Evolutionary conservation across 2,113 vertebrate genomes (phyloP), one percentile per base, ranked within the genome.

Genomic region (Menura novaehollandiae): DNA sequence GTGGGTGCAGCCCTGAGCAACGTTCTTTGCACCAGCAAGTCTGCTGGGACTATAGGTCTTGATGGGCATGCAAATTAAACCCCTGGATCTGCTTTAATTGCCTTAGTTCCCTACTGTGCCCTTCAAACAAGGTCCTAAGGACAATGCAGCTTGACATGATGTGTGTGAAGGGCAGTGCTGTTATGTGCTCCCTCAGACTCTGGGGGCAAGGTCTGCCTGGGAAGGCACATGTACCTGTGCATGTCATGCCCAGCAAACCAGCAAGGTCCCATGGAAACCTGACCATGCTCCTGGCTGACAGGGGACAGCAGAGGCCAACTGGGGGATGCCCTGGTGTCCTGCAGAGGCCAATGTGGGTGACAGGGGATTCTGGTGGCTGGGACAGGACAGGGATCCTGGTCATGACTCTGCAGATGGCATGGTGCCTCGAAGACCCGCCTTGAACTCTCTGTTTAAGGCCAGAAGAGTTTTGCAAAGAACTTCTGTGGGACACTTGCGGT

Each of bases 11-110:
- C 33, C n/a, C 41, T 37, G 33, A 55, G 37, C 33, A 64, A 39
- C 0, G 1, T 6, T 81, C 39, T 55, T 63, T 0, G 2, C 41
- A 63, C 15, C 2, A 2, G n/a, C n/a, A 55, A 0, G 0, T 21
- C 69, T 75, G 5, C 51, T 62, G 46, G 32, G 32, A 69, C 28
- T 51, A 12, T 2, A 44, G 28, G 37, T 60, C 17, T 69, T 49
- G 30, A 62, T 0, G 3, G 58, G 18, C 43, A 75, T 2, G 23
- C 27, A 27, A 46, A 17, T 60, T 39, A 79, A 81, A 59, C 5
- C 3, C 14, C 13, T 26, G n/a, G 10, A 20, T 52, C 43, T 89
- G 39, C 21, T 47, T 82, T 59, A 27, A 28, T 2, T 58, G 52
- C 27, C 33, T 55, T 32, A 30, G 23, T 23, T 63, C 37, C 53